Evolutionary conservation across 2,888 invertebrate genomes (phyloP).

Genomic region (Rotaria socialis): DNA sequence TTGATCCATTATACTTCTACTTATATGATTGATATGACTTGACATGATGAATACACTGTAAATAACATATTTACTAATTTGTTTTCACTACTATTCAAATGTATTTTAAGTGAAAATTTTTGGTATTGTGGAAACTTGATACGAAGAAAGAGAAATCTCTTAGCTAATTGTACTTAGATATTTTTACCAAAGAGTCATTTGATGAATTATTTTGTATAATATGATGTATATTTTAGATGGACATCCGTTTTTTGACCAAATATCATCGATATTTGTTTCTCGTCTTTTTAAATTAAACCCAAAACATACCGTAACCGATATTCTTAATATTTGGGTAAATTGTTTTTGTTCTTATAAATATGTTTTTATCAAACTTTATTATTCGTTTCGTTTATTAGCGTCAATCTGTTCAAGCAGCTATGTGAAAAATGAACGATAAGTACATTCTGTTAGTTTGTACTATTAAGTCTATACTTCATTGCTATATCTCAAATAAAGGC

Average conservation of each 20-base stretch:
- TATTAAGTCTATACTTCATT: background rate
- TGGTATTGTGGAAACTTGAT: too few species aligned
- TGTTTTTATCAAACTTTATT: too few species aligned
- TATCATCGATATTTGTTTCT: background rate
- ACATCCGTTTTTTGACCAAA: conserved; percentile 13
- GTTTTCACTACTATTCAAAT: too few species aligned
- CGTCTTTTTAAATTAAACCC: background rate
- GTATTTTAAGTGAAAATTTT: too few species aligned
- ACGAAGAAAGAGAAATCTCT: too few species aligned
- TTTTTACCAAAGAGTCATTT: background rate
- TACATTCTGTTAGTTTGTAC: background rate
- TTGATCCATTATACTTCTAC: too few species aligned
- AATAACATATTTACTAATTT: too few species aligned
- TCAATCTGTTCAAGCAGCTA: background rate
- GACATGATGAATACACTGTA: too few species aligned
- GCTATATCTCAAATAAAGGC: background rate
- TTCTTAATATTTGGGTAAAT: conserved; percentile 21
- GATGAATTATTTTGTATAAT: background rate
- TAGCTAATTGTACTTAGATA: too few species aligned
- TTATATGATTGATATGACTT: too few species aligned
- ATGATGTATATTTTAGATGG: background rate
- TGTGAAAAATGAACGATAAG: background rate
- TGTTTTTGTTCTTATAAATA: too few species aligned
- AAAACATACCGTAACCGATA: background rate
- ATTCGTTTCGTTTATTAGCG: background rate